Conservation (phyloP, 2,113 vertebrate genomes). For the Thalassoma bifasciatum region DNA sequence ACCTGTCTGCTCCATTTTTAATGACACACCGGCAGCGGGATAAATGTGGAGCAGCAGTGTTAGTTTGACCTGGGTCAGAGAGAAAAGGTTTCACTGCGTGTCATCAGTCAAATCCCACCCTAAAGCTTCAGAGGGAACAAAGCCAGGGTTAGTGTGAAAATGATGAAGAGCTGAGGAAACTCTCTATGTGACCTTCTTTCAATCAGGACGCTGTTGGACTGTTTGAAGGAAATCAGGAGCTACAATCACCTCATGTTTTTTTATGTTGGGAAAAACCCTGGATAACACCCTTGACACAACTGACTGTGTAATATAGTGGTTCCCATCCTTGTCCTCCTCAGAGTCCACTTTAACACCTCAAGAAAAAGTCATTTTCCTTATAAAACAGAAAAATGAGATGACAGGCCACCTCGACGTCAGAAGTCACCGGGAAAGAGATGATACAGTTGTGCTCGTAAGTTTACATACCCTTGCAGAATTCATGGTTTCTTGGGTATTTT, state of each 20-base stretch:
- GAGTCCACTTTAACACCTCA: too few relatives aligned
- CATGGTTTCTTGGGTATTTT: too few relatives aligned
- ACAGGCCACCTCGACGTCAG: too few relatives aligned
- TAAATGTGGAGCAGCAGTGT: slow-evolving; percentile 31
- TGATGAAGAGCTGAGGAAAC: slow-evolving; percentile 7
- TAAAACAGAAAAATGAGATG: too few relatives aligned
- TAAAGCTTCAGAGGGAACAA: slow-evolving; percentile 29
- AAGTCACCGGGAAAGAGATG: too few relatives aligned
- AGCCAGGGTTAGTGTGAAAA: slow-evolving; percentile 7
- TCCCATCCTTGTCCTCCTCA: too few relatives aligned
- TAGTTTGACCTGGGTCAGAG: slow-evolving; percentile 13
- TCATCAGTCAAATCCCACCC: slow-evolving; percentile 33
- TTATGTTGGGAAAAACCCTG: too few relatives aligned
- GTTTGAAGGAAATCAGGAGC: slow-evolving; percentile 24
- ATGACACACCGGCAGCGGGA: slow-evolving; percentile 34
- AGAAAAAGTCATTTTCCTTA: too few relatives aligned
- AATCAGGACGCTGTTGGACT: slow-evolving; percentile 10
- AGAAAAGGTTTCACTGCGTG: slow-evolving; percentile 15
- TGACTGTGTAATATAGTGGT: too few relatives aligned
- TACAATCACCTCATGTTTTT: not conserved
- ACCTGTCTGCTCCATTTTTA: slow-evolving; percentile 69
- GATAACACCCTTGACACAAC: too few relatives aligned
- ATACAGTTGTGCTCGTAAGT: too few relatives aligned
- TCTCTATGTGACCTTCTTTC: not conserved
- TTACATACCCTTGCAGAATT: too few relatives aligned